phyloP scores from a whole-genome alignment of 2,888 invertebrate genomes.

The Oasisia sp. region DNA sequence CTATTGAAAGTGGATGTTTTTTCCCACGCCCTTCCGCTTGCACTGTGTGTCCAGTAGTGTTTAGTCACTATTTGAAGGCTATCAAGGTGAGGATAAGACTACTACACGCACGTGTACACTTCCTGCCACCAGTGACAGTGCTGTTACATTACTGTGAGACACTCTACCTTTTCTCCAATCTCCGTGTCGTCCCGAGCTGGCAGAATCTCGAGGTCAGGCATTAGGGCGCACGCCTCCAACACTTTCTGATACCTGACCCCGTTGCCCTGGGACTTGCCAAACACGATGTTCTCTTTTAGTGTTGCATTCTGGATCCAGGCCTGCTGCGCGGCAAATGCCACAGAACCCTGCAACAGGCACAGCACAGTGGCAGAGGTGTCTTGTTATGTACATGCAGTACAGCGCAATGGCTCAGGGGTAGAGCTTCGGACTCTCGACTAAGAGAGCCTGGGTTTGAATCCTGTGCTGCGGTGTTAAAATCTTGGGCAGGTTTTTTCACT shows the following conservation, averaged over 20 bases:
- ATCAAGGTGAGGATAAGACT: neutral
- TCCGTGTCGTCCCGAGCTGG: slow-evolving; percentile 41
- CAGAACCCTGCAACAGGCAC: slow-evolving; percentile 36
- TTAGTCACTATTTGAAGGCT: no score
- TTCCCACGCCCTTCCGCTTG: no score
- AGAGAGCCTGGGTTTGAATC: no score
- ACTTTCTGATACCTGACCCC: slow-evolving; percentile 26
- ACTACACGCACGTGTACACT: neutral
- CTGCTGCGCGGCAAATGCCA: slow-evolving; percentile 60
- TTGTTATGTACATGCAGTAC: no score
- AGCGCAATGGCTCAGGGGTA: no score
- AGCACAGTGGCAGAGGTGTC: neutral
- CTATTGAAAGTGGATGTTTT: no score
- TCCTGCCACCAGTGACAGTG: neutral
- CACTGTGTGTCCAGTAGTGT: no score
- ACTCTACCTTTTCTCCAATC: slow-evolving; percentile 45
- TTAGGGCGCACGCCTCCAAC: slow-evolving; percentile 35
- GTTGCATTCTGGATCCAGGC: slow-evolving; percentile 70
- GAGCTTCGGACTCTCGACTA: no score
- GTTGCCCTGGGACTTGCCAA: slow-evolving; percentile 42
- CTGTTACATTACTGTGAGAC: neutral
- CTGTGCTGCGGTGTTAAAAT: no score
- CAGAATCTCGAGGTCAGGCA: slow-evolving; percentile 34
- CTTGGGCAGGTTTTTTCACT: no score
- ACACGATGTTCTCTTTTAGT: slow-evolving; percentile 67